A percentile compares a stretch with the other conserved stretches of the same genome.
Evolutionary conservation across 2,113 vertebrate species (phyloP).

Genomic region (Lasiurus borealis): DNA sequence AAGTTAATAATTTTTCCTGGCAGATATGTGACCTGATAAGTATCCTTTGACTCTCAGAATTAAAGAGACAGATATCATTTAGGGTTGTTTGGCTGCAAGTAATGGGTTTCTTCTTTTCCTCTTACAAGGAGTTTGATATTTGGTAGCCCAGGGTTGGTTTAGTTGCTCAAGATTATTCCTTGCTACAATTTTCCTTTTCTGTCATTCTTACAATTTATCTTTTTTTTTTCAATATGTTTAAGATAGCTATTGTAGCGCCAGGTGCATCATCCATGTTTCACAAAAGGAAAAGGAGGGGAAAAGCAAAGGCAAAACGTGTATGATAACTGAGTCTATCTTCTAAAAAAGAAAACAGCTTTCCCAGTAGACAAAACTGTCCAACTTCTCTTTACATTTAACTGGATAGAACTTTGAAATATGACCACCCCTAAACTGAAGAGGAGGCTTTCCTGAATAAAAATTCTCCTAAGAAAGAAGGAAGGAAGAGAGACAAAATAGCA

Average conservation of each 20-base stretch:
- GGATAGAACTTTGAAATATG: neutral
- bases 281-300: neutral
- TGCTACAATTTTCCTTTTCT: neutral
- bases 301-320: neutral
- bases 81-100: neutral
- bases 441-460: neutral
- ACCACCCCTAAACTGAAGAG: neutral
- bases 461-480: neutral
- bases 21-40: neutral
- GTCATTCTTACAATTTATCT: neutral
- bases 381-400: slow-evolving; percentile 14
- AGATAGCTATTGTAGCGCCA: neutral
- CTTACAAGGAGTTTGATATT: neutral
- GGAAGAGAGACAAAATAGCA: too few relatives aligned
- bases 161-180: neutral
- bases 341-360: slow-evolving; percentile 36
- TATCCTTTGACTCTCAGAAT: neutral
- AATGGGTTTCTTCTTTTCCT: neutral
- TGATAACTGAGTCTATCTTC: neutral
- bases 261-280: neutral
- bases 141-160: neutral
- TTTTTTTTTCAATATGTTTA: neutral
- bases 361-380: neutral
- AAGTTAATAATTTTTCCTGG: neutral
- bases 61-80: neutral